A percentile compares a stretch with the other conserved stretches of the same genome.
These are phyloP conservation scores for Hipparchia semele DNA, from an alignment of 2,888 invertebrate species.

Conservation along the genomic window DNA sequence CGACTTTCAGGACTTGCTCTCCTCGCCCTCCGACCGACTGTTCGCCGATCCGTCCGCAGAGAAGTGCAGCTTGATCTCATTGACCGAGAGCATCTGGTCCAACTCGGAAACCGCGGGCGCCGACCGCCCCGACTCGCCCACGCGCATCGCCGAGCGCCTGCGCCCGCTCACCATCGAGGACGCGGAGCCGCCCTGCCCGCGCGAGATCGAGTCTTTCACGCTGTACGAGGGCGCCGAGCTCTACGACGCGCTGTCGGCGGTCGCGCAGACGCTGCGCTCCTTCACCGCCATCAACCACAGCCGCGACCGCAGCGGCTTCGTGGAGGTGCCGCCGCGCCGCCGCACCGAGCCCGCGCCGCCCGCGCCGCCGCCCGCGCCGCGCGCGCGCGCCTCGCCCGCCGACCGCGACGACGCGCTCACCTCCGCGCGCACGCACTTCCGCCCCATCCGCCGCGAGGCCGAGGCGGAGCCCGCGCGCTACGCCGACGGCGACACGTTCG, in stretches of 20 bases:
- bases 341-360: constrained; percentile 66
- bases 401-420: constrained; percentile 89
- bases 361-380: constrained; percentile 61
- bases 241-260: constrained; percentile 66
- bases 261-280: constrained; percentile 74
- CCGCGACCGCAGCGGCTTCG: constrained; percentile 84
- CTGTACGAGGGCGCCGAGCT: constrained; percentile 68
- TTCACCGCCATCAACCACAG: constrained; percentile 84
- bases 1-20: constrained; percentile 82
- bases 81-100: constrained; percentile 68
- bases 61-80: constrained; percentile 62
- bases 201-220: constrained; percentile 59
- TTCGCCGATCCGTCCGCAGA: constrained; percentile 70
- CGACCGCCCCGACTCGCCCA: constrained; percentile 49
- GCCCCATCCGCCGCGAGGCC: constrained; percentile 87
- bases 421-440: constrained; percentile 91
- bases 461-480: constrained; percentile 65
- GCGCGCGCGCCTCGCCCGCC: constrained; percentile 67
- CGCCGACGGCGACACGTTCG: constrained; percentile 89
- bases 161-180: constrained; percentile 59
- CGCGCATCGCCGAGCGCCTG: constrained; percentile 56
- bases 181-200: constrained; percentile 45
- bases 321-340: constrained; percentile 82
- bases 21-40: constrained; percentile 81
- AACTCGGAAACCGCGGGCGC: constrained; percentile 47